Base-by-base conservation (phyloP, 2,113 vertebrate genomes). In the Anthoscopus minutus region DNA sequence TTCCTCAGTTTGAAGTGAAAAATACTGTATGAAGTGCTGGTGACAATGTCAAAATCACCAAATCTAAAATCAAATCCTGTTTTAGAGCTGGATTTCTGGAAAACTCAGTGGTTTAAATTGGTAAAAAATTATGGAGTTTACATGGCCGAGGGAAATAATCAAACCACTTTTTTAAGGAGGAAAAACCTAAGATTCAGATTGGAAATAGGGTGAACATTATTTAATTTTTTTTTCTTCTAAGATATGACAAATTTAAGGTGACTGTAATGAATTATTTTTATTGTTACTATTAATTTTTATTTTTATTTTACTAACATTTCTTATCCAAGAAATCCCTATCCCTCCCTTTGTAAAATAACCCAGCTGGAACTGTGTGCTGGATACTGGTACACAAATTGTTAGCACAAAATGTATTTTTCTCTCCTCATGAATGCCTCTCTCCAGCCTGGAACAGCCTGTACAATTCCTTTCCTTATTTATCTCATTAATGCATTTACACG, bases 391-490 rank as follows among this genome's bases (percentile, higher is more conserved):
- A 35, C 21, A 79, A 62, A 84, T 93, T 82, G 89, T 78, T 60
- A 91, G 61, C 67, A 91, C 61, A 72, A 91, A 65, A 74, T 35
- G 44, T 88, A 53, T 89, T 80, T 92, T 93, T 60, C 38, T 81
- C 77, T 58, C 88, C 88, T 88, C 0, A 0, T 64, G 48, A 76
- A 81, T 42, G 33, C 73, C 35, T 88, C 48, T 76, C 67, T 67
- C 65, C 66, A 71, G 76, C 51, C 57, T 85, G 77, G 95, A 94
- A 96, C 93, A 92, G 71, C 50, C 61, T 76, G 95, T 93, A 45
- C 89, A 69, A 80, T 81, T 74, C 72, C 58, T 50, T 37, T 69
- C 79, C 8, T 15, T 88, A 56, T 93, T 96, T 91, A 78, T 79
- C 87, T 92, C 90, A 86, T 95, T 92, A 94, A 47, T 79, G 73